Evolutionary conservation across 2,888 invertebrate species (phyloP), one percentile per base, ranked within the genome.

Genomic region (Drosophila helvetica): DNA sequence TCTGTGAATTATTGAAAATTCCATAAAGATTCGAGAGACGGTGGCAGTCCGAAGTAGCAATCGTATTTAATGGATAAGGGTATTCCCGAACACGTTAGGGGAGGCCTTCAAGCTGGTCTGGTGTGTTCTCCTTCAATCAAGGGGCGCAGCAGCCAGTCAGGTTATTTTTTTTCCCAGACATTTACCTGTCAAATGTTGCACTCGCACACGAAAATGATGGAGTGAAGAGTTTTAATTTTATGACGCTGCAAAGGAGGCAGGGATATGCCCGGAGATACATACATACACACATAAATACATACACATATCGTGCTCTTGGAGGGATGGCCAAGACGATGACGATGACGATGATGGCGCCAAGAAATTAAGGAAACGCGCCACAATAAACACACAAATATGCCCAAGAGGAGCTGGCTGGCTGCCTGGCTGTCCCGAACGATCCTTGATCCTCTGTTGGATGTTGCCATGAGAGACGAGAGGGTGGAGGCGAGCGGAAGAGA

Each of bases 191-290:
- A 90, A 90, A 89, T 81, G 85, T 79, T 87, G 83, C 85, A 83
- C 83, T 83, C 83, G 81, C 86, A 78, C 76, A 81, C 82, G 87
- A 89, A 90, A 84, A 90, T 90, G 90, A 90, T 90, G 86, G 90
- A 90, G 90, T 88, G 90, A 90, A 87, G 87, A 86, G 88, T 86
- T 89, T 90, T 89, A 80, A 81, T 86, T 90, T 89, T 90, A 90
- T 90, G 89, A 90, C 90, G 87, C 87, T 83, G 90, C 88, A 87
- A 82, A 83, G 84, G 74, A 75, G 78, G 9, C 5, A 30, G 18
- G 42, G 54, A 51, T 22, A 22, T 22, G 63, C n/a, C 33, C 47
- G 19, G 55, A 59, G 52, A 60, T 55, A 62, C 51, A 77, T 0
- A 22, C 22, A 22, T 0, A 22, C 22, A 22, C 3, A 3, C 5